phyloP scores from a whole-genome alignment of 1,140 invertebrate genomes.

The Melipona quadrifasciata region DNA sequence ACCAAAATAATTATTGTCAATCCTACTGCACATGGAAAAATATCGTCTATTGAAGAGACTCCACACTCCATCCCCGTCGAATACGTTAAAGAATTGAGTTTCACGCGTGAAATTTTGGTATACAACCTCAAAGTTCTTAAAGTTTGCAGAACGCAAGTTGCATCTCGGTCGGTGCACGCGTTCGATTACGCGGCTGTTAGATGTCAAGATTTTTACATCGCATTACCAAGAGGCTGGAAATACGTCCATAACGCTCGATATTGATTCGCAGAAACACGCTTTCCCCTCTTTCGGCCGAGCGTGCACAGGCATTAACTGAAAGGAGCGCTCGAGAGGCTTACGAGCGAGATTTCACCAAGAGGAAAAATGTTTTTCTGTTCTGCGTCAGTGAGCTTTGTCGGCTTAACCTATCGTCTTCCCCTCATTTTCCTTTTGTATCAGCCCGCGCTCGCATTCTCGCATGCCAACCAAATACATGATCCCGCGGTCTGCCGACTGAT shows the following conservation, averaged over 20 bases:
- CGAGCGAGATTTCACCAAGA: slow-evolving; percentile 27
- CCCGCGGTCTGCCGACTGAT: neutral
- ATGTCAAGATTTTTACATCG: slow-evolving; percentile 59
- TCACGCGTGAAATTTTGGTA: neutral
- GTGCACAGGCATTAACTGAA: slow-evolving; percentile 50
- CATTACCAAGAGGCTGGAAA: slow-evolving; percentile 33
- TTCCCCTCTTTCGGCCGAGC: slow-evolving; percentile 2
- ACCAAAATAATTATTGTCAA: too few relatives aligned
- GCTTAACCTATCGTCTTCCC: slow-evolving; percentile 7
- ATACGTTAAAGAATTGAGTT: neutral
- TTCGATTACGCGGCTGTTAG: slow-evolving; percentile 47
- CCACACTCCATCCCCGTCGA: too few relatives aligned
- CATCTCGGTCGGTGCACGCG: neutral
- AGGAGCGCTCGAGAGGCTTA: slow-evolving; percentile 27
- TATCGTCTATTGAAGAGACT: too few relatives aligned
- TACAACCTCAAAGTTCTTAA: neutral
- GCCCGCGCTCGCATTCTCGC: neutral
- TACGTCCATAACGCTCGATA: slow-evolving; percentile 53
- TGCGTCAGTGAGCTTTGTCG: slow-evolving; percentile 31
- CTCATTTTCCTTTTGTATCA: neutral
- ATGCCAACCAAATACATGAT: neutral
- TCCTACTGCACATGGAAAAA: too few relatives aligned
- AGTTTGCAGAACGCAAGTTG: neutral
- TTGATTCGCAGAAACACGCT: slow-evolving; percentile 54
- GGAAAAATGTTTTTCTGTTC: slow-evolving; percentile 47